Evolutionary conservation across 1,140 invertebrate genomes (phyloP).

Genomic region (Euwallacea fornicatus): DNA sequence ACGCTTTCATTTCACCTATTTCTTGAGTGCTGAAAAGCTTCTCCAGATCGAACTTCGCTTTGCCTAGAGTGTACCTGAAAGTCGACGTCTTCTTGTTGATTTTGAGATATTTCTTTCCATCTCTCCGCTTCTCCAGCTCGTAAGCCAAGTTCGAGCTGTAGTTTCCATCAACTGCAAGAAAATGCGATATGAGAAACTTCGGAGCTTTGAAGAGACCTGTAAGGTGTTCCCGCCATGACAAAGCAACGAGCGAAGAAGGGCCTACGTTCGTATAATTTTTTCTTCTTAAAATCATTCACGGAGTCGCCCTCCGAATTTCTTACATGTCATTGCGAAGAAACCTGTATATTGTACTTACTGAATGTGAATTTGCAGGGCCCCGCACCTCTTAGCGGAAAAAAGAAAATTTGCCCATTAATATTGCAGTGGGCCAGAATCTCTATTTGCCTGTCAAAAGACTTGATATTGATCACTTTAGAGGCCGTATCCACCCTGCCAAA

Average conservation of each 20-base stretch:
- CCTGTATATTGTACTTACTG: neutral
- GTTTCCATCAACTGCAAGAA: slow-evolving; percentile 10
- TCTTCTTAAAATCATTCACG: neutral
- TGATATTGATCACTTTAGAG: neutral
- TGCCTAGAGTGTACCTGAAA: slow-evolving; percentile 8
- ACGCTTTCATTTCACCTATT: neutral
- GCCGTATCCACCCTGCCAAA: neutral
- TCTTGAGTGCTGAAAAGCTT: slow-evolving; percentile 10
- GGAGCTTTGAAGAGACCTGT: too few relatives aligned
- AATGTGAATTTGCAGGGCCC: neutral
- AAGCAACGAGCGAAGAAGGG: neutral
- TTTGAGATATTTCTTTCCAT: slow-evolving; percentile 18
- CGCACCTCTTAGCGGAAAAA: neutral
- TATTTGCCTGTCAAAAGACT: slow-evolving; percentile 10
- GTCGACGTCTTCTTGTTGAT: neutral
- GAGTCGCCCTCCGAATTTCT: too few relatives aligned
- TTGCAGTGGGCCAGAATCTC: slow-evolving; percentile 3
- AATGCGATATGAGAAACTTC: neutral
- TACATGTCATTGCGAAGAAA: too few relatives aligned
- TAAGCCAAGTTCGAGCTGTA: slow-evolving; percentile 21
- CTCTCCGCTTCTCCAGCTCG: slow-evolving; percentile 7
- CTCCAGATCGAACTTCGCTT: slow-evolving; percentile 7
- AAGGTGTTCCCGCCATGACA: too few relatives aligned
- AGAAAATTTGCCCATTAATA: slow-evolving; percentile 8
- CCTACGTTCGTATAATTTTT: neutral